A percentile compares a stretch with the other conserved stretches of the same genome.
phyloP scores from a whole-genome alignment of 2,113 vertebrate genomes.

The Colius striatus region DNA sequence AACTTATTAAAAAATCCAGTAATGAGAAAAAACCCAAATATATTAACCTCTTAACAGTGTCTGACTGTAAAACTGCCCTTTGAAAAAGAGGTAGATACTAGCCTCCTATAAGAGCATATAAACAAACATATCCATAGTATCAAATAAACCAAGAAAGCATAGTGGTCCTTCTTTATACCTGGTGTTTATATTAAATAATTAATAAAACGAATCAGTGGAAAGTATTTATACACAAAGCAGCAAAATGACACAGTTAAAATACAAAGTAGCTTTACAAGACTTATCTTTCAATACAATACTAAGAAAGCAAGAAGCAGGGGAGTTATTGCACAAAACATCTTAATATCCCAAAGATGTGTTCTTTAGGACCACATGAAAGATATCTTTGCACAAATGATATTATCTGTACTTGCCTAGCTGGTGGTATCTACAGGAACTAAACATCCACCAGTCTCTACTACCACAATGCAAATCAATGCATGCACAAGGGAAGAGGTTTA shows the following conservation, averaged over 20 bases:
- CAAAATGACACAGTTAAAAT: neutral
- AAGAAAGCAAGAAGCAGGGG: neutral
- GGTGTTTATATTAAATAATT: neutral
- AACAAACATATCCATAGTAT: neutral
- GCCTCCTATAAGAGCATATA: neutral
- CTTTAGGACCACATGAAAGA: neutral
- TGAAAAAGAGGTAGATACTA: neutral
- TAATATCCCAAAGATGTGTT: neutral
- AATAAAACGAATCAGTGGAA: neutral
- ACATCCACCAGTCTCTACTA: neutral
- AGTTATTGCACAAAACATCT: neutral
- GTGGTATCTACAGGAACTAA: neutral
- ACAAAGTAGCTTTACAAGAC: neutral
- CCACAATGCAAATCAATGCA: neutral
- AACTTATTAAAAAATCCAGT: neutral
- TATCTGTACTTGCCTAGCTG: neutral
- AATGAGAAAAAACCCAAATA: neutral
- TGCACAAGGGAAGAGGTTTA: neutral
- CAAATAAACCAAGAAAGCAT: neutral
- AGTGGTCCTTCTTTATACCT: neutral
- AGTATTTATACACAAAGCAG: neutral
- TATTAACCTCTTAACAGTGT: neutral
- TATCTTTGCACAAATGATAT: neutral
- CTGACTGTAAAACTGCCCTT: neutral
- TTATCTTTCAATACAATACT: neutral